Evolutionary conservation across 64 coral and sea anemone species (phyloP).

Genomic region (Anthopleura sola): DNA sequence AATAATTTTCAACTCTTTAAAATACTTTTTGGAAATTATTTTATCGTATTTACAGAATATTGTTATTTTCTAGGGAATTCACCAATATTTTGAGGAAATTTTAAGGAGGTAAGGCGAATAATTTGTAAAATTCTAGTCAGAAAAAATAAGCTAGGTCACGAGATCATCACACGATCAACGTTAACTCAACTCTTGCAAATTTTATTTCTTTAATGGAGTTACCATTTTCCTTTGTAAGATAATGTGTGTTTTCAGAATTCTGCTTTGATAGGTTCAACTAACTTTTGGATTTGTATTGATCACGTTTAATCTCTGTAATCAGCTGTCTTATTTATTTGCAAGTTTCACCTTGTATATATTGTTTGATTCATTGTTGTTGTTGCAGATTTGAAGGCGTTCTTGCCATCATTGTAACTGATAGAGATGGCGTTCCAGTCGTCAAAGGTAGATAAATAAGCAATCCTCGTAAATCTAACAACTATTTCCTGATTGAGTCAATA

Average conservation of each 20-base stretch:
- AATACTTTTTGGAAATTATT: background rate
- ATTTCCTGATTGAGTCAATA: no score
- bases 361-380: background rate
- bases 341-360: no score
- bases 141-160: background rate
- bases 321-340: constrained; percentile 2
- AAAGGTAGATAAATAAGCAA: constrained; percentile 58
- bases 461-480: background rate
- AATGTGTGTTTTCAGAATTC: background rate
- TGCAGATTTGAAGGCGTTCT: constrained; percentile 75
- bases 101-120: constrained; percentile 42
- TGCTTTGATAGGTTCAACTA: no score
- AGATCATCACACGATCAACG: background rate
- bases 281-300: no score
- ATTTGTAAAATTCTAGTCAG: background rate
- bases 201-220: background rate
- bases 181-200: no score
- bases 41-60: background rate
- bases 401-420: constrained; percentile 89
- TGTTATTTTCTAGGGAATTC: constrained; percentile 45
- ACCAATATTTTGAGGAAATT: constrained; percentile 73
- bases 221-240: background rate
- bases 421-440: constrained; percentile 94
- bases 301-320: background rate
- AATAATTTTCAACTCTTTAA: background rate